Evolutionary conservation across 2,797 vertebrate species (phyloP).

Genomic region (Sparus aurata): DNA sequence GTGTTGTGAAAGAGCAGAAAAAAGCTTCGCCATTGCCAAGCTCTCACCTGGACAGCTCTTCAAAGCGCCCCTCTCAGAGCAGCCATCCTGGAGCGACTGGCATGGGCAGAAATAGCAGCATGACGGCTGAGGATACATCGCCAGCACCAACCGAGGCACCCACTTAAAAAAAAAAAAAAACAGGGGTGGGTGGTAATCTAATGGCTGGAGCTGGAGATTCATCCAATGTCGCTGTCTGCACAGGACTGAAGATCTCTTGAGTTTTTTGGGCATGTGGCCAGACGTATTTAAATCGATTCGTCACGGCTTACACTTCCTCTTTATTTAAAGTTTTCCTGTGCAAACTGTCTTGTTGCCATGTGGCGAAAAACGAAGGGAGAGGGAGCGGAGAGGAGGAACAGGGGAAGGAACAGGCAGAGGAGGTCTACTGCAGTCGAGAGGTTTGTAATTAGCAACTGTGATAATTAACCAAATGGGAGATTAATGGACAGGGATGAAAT

Average conservation of each 20-base stretch:
- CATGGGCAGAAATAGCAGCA: conserved; percentile 68
- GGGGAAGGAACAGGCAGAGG: conserved; percentile 40
- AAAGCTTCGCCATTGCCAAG: conserved; percentile 69
- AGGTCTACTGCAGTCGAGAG: conserved; percentile 63
- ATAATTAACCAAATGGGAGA: conserved; percentile 80
- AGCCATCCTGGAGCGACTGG: conserved; percentile 71
- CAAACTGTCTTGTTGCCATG: conserved; percentile 20
- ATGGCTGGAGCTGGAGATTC: conserved; percentile 27
- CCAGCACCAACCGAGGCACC: conserved; percentile 47
- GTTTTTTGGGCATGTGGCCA: conserved; percentile 27
- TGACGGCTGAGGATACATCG: conserved; percentile 45
- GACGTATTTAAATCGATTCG: conserved; percentile 41
- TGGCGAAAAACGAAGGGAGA: conserved; percentile 15
- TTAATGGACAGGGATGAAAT: conserved; percentile 69
- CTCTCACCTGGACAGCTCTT: conserved; percentile 80
- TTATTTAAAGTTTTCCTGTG: conserved; percentile 45
- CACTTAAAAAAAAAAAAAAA: conserved; percentile 36
- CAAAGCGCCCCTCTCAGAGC: conserved; percentile 69
- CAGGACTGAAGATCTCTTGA: conserved; percentile 31
- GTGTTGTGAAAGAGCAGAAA: conserved; percentile 71
- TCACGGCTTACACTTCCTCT: conserved; percentile 28
- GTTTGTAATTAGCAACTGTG: conserved; percentile 79
- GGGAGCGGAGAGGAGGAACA: conserved; percentile 13
- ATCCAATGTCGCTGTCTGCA: conserved; percentile 43
- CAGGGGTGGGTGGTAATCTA: conserved; percentile 20